Evolutionary conservation across 2,113 vertebrate genomes (phyloP).

Genomic region (Ploceus nigricollis): DNA sequence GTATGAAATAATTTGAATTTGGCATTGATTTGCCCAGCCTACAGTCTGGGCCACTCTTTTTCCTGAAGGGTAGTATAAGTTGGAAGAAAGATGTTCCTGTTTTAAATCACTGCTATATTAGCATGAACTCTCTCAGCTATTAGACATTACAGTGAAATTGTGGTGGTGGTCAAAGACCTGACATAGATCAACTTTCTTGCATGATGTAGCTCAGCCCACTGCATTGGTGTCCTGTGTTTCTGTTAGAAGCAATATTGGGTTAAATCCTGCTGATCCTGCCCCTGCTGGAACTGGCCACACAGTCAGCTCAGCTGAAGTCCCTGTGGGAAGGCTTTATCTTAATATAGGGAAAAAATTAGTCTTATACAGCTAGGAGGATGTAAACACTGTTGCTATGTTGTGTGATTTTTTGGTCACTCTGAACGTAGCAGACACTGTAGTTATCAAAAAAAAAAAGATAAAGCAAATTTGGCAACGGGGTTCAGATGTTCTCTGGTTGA

Average conservation of each 20-base stretch:
- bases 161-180: neutral
- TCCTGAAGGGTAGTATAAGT: neutral
- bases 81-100: neutral
- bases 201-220: neutral
- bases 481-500: neutral
- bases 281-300: neutral
- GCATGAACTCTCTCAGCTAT: neutral
- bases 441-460: neutral
- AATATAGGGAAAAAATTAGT: neutral
- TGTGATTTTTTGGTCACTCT: neutral
- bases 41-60: neutral
- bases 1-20: neutral
- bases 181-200: neutral
- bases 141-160: neutral
- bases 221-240: neutral
- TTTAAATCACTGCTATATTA: neutral
- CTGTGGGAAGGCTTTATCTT: neutral
- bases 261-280: neutral
- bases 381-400: neutral
- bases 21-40: neutral
- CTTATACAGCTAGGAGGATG: neutral
- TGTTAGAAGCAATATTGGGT: neutral
- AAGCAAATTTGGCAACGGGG: neutral
- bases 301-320: rapidly evolving
- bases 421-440: neutral